Evolutionary conservation across 2,888 invertebrate species (phyloP), one percentile per base, ranked within the genome.

Genomic region (Pristionchus mayeri): DNA sequence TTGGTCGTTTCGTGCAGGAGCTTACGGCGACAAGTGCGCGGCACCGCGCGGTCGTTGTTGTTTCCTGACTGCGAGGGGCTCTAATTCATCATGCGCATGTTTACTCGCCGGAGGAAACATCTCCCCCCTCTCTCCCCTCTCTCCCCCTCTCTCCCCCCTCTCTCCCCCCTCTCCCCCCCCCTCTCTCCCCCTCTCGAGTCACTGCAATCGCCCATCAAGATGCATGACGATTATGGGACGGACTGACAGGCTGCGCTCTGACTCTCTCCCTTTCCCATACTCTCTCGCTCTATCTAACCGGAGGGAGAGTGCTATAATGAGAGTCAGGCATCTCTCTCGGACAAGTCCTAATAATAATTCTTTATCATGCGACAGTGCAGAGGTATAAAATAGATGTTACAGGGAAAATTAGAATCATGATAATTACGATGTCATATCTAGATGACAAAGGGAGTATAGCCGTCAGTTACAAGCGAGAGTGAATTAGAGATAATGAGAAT

Each of bases 71-170:
- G 34, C 34, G 9, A n/a, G n/a, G n/a, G 60, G 1, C 34, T 30
- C 30, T 40, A 37, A 71, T 71, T 44, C 71, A 71, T 71, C 71
- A 71, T 71, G 71, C 44, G 71, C 71, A 71, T 71, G 71, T 71
- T 71, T 71, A 71, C 40, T n/a, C 37, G n/a, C 27, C 21, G 71
- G 71, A 44, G 40, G 71, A 71, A 71, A 71, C 71, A 71, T 44
- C 37, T 71, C 40, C 13, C 71, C n/a, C 21, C 27, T 63, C 34
- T 30, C 16, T 21, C n/a, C 0, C 16, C 3, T 52, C 18, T 52
- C 52, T 52, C 52, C n/a, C 52, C 21, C 16, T 52, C 3, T 52
- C 21, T 0, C 52, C 7, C n/a, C n/a, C n/a, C n/a, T n/a, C n/a
- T n/a, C n/a, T n/a, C n/a, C n/a, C n/a, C n/a, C n/a, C n/a, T n/a